Evolutionary conservation across 2,888 invertebrate genomes (phyloP).

Genomic region (Hirtodrosophila trivittata): DNA sequence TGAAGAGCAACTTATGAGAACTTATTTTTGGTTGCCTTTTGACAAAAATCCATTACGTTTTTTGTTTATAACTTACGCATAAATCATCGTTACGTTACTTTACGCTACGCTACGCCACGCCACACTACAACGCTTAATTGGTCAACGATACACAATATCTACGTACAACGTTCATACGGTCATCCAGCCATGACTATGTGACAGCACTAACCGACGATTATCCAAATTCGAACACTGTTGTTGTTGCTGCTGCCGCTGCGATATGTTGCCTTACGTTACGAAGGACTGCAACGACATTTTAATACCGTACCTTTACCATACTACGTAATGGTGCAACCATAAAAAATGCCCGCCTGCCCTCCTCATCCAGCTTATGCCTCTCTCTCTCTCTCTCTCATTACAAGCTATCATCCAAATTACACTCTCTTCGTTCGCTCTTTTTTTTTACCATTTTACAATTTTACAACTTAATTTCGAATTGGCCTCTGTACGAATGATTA

Average conservation of each 20-base stretch:
- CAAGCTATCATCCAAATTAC: constrained; percentile 21
- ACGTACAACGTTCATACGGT: constrained; percentile 18
- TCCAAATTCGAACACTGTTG: constrained; percentile 68
- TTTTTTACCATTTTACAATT: constrained; percentile 43
- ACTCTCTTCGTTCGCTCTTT: constrained; percentile 32
- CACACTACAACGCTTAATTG: constrained; percentile 42
- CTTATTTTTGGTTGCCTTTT: constrained; percentile 43
- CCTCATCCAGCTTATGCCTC: constrained; percentile 37
- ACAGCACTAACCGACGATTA: constrained; percentile 49
- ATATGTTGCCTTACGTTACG: constrained; percentile 34
- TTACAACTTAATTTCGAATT: constrained; percentile 57
- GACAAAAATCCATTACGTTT: constrained; percentile 50
- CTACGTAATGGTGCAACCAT: constrained; percentile 25
- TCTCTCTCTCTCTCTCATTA: constrained; percentile 18
- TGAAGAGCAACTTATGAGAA: constrained; percentile 19
- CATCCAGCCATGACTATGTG: constrained; percentile 24
- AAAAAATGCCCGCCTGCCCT: constrained; percentile 6
- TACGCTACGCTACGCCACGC: constrained; percentile 30
- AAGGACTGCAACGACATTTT: constrained; percentile 37
- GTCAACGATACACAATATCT: constrained; percentile 38
- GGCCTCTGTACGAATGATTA: constrained; percentile 63
- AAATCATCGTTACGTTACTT: constrained; percentile 53
- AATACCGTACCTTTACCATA: constrained; percentile 34
- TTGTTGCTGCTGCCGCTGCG: constrained; percentile 47
- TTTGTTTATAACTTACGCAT: constrained; percentile 44